phyloP scores from a whole-genome alignment of 2,888 invertebrate genomes.

The Amphipoea lucens region DNA sequence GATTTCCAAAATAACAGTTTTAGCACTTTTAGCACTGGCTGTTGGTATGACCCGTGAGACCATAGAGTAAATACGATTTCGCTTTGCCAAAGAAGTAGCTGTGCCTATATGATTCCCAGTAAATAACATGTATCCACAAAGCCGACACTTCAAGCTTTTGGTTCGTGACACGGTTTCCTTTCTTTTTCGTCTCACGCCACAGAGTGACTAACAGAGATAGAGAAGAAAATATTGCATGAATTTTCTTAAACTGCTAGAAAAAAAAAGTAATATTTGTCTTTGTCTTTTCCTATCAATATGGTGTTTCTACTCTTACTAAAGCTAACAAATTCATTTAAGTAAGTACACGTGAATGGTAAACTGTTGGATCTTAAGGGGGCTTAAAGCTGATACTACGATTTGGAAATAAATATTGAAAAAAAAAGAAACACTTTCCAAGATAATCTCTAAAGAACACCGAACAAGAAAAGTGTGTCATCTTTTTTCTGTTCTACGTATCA shows the following conservation, averaged over 20 bases:
- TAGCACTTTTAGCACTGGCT: background rate
- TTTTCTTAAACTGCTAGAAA: background rate
- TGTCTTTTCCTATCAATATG: background rate
- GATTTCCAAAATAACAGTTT: background rate
- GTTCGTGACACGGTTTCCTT: slow-evolving; percentile 66
- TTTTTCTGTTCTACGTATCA: slow-evolving; percentile 59
- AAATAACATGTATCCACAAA: slow-evolving; percentile 54
- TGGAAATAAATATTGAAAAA: background rate
- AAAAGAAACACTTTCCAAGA: background rate
- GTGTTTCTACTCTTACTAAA: background rate
- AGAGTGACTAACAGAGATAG: slow-evolving; percentile 24
- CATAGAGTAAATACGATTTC: background rate
- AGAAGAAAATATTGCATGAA: background rate
- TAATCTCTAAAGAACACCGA: background rate
- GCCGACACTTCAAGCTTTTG: slow-evolving; percentile 50
- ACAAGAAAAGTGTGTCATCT: slow-evolving; percentile 35
- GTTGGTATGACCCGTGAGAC: background rate
- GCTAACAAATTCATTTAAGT: background rate
- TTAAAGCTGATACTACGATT: background rate
- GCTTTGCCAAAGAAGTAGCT: background rate
- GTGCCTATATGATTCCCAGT: slow-evolving; percentile 29
- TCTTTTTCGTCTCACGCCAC: slow-evolving; percentile 46
- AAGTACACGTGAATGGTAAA: background rate
- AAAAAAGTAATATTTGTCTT: background rate
- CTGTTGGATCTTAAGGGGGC: background rate